A percentile compares a stretch with the other conserved stretches of the same genome.
Conservation (phyloP, 2,888 invertebrate genomes). For the Plagiodera versicolora region DNA sequence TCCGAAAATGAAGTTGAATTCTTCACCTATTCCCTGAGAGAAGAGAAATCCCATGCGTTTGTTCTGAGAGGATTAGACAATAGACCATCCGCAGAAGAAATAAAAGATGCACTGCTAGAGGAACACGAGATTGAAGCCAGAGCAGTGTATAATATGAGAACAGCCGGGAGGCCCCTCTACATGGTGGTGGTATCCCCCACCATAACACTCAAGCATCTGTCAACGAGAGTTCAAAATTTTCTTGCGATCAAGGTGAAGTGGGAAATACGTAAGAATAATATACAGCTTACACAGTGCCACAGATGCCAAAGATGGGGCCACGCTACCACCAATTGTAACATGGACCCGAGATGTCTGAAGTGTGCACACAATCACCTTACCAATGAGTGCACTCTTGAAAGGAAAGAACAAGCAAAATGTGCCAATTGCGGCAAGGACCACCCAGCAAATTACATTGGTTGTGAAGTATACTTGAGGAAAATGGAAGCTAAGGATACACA, state of each 20-base stretch:
- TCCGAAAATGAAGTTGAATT: too few relatives aligned
- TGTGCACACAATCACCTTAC: conserved; percentile 34
- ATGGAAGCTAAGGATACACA: too few relatives aligned
- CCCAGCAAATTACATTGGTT: conserved; percentile 37
- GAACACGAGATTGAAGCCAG: not conserved
- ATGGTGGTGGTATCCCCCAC: not conserved
- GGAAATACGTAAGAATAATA: conserved; percentile 28
- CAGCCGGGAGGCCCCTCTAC: conserved; percentile 4
- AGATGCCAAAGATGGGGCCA: conserved; percentile 43
- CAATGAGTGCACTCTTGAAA: conserved; percentile 34
- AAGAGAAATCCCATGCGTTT: conserved; percentile 17
- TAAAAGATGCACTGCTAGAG: too few relatives aligned
- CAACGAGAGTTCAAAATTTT: conserved; percentile 1
- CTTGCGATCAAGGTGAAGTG: conserved; percentile 11
- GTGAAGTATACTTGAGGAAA: conserved; percentile 26
- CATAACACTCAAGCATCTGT: conserved; percentile 2
- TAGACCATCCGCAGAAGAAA: not conserved
- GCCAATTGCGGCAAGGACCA: conserved; percentile 39
- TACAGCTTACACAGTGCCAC: conserved; percentile 38
- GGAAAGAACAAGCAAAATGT: conserved; percentile 36
- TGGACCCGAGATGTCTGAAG: conserved; percentile 6
- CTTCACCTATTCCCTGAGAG: not conserved
- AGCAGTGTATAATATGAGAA: not conserved
- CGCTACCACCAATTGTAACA: conserved; percentile 27
- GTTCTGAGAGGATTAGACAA: conserved; percentile 17